Percentiles rank a stretch among this genome's conserved stretches.
Evolutionary conservation across 2,113 vertebrate genomes (phyloP).

Genomic region (Phaethornis superciliosus): DNA sequence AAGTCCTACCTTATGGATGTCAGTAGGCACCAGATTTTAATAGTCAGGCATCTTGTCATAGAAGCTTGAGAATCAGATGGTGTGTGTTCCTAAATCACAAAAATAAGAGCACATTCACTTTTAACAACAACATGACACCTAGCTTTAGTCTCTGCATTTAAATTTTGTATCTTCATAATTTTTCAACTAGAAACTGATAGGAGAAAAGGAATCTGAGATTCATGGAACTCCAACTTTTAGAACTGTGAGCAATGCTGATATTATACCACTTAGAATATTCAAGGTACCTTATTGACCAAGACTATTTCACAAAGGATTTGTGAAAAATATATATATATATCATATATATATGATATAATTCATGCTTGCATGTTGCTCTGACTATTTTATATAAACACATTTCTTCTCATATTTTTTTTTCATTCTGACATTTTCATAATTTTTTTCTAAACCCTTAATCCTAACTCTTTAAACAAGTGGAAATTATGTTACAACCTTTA

Average conservation of each 20-base stretch:
- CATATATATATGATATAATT: not conserved
- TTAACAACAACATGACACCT: not conserved
- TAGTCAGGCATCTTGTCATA: not conserved
- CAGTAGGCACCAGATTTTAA: not conserved
- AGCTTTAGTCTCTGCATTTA: not conserved
- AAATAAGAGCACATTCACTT: not conserved
- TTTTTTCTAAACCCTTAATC: not conserved
- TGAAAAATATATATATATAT: too few relatives aligned
- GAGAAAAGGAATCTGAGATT: not conserved
- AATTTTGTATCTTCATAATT: not conserved
- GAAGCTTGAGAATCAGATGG: not conserved
- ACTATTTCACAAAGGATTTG: not conserved
- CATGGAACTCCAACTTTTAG: not conserved
- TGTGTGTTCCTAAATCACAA: not conserved
- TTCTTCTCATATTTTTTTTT: not conserved
- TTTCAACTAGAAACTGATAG: not conserved
- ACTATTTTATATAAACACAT: not conserved
- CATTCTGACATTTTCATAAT: not conserved
- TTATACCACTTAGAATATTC: fast-evolving
- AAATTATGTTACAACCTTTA: not conserved
- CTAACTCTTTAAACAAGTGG: not conserved
- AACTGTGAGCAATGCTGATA: not conserved
- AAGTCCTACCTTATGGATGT: not conserved
- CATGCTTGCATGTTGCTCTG: not conserved
- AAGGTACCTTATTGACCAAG: not conserved